Evolutionary conservation across 2,888 invertebrate genomes (phyloP).

Genomic region (Bursaphelenchus okinawaensis): DNA sequence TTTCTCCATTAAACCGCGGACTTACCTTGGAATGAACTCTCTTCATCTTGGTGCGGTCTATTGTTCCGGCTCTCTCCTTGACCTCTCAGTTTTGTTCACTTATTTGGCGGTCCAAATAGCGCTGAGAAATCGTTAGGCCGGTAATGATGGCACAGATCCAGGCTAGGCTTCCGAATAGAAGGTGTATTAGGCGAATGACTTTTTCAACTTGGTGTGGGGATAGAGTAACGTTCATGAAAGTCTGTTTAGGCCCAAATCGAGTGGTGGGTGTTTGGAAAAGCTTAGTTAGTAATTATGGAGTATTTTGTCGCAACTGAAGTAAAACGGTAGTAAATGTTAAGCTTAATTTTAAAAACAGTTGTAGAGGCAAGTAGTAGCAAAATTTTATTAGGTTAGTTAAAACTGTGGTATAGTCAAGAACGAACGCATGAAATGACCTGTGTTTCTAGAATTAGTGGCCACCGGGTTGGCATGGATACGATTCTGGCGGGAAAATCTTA

Average conservation of each 20-base stretch:
- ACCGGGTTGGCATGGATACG: neutral
- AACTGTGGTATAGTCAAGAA: neutral
- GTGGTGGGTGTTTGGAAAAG: neutral
- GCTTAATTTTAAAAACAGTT: too few relatives aligned
- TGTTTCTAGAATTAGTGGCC: neutral
- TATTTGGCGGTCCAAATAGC: constrained; percentile 9
- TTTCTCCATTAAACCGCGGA: too few relatives aligned
- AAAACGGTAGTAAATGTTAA: too few relatives aligned
- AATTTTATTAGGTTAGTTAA: too few relatives aligned
- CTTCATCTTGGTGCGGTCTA: constrained; percentile 4
- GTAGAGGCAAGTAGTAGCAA: too few relatives aligned
- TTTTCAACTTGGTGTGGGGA: neutral
- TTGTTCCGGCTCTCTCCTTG: neutral
- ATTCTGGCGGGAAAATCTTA: neutral
- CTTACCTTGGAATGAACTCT: constrained; percentile 20
- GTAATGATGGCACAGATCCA: constrained; percentile 28
- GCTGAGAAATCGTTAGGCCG: constrained; percentile 23
- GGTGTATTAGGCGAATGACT: constrained; percentile 4
- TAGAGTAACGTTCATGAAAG: neutral
- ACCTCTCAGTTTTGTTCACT: neutral
- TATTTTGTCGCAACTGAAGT: too few relatives aligned
- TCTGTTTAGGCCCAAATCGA: too few relatives aligned
- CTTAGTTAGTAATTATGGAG: neutral
- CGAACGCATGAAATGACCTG: neutral
- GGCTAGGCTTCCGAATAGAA: constrained; percentile 19